A percentile compares a stretch with the other conserved stretches of the same genome.
These are phyloP conservation scores for Drosophila suzukii DNA, from an alignment of 1,140 invertebrate genomes.

Conservation along the genomic window DNA sequence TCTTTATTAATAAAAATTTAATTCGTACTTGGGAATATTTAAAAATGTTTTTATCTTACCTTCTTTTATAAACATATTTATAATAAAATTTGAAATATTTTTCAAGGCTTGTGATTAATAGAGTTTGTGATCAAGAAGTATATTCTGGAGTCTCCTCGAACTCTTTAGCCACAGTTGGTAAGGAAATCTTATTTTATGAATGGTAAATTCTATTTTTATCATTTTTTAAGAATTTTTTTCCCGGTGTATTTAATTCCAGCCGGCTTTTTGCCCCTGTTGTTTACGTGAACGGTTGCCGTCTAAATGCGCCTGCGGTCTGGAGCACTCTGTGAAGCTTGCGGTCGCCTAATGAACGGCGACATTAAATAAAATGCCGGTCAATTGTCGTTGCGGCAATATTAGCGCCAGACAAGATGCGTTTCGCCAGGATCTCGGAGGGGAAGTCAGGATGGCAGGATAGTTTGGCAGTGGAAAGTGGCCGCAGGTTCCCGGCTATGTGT, in stretches of 20 bases:
- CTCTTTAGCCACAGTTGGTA: too few species aligned
- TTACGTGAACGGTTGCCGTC: slow-evolving; percentile 34
- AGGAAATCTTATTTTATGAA: too few species aligned
- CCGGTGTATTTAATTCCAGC: slow-evolving; percentile 15
- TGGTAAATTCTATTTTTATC: too few species aligned
- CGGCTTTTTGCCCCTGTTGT: slow-evolving; percentile 23
- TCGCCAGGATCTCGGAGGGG: slow-evolving; percentile 1
- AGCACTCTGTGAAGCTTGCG: slow-evolving; percentile 39
- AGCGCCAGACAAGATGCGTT: slow-evolving; percentile 58
- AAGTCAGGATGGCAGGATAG: slow-evolving; percentile 1
- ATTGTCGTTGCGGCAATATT: slow-evolving; percentile 74
- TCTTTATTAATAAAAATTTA: too few species aligned
- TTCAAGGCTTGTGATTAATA: too few species aligned
- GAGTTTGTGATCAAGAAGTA: too few species aligned
- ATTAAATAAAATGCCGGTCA: slow-evolving; percentile 82
- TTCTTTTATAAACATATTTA: too few species aligned
- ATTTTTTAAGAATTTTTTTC: not conserved
- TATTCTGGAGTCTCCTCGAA: too few species aligned
- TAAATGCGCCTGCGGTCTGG: slow-evolving; percentile 65
- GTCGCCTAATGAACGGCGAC: slow-evolving; percentile 77
- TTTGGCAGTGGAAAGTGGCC: slow-evolving; percentile 6
- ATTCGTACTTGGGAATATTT: too few species aligned
- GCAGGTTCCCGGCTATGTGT: slow-evolving; percentile 48
- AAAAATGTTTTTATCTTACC: too few species aligned
- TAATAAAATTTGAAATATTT: too few species aligned